Conservation (phyloP, 2,888 invertebrate species). For the Cheilosia vulpina region DNA sequence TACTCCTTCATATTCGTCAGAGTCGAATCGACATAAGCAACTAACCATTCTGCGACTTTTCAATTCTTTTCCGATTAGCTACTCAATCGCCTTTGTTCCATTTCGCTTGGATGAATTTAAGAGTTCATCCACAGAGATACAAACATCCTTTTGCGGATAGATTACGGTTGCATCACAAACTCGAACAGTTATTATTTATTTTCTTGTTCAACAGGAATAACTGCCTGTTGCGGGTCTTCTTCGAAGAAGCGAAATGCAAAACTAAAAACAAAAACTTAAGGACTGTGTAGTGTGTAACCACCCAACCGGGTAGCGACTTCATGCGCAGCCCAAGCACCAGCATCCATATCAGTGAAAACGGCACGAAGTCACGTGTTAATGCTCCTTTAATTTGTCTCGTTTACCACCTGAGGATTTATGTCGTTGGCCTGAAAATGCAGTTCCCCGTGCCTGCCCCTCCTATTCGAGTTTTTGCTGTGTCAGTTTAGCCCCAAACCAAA, state of each 20-base stretch:
- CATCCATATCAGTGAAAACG: constrained; percentile 69
- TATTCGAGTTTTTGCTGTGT: background rate
- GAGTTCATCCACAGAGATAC: too few species aligned
- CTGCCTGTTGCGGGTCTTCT: constrained; percentile 22
- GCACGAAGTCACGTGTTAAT: constrained; percentile 78
- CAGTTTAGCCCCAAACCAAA: constrained; percentile 1
- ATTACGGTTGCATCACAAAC: background rate
- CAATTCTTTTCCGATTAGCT: too few species aligned
- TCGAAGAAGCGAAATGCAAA: background rate
- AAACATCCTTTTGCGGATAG: background rate
- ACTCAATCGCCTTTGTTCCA: too few species aligned
- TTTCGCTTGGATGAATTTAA: too few species aligned
- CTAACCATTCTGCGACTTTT: too few species aligned
- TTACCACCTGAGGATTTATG: constrained; percentile 74
- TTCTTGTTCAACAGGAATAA: background rate
- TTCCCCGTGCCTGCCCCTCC: constrained; percentile 6
- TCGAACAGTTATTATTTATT: background rate
- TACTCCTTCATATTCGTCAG: too few species aligned
- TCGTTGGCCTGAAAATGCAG: constrained; percentile 65
- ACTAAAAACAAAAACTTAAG: constrained; percentile 22
- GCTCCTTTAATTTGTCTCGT: constrained; percentile 76
- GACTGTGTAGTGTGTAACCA: constrained; percentile 21
- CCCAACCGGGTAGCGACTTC: background rate
- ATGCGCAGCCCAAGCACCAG: constrained; percentile 10
- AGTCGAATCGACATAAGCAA: too few species aligned